Conservation (phyloP, 1,140 invertebrate species). For the Cyphomyrmex costatus region DNA sequence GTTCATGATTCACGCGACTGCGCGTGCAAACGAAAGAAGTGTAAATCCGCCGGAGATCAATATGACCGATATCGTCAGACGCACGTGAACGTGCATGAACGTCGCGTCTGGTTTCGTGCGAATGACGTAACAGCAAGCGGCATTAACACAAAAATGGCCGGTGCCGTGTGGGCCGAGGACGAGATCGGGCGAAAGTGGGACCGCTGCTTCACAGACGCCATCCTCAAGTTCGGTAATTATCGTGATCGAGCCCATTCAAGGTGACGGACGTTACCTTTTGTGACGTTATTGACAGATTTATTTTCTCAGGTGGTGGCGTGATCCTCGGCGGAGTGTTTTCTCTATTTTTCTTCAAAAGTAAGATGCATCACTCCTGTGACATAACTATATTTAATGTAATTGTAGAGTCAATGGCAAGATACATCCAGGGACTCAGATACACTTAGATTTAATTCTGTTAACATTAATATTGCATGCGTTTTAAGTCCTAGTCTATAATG, state of each 20-base stretch:
- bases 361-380: constrained; percentile 66
- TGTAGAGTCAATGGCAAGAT: not conserved
- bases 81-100: constrained; percentile 19
- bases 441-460: not conserved
- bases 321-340: constrained; percentile 90
- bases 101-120: not conserved
- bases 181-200: constrained; percentile 87
- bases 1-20: not conserved
- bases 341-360: constrained; percentile 89
- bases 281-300: constrained; percentile 1
- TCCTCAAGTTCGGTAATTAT: constrained; percentile 86
- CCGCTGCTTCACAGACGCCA: constrained; percentile 85
- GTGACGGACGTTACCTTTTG: no score
- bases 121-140: constrained; percentile 68
- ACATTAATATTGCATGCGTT: not conserved
- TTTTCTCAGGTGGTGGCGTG: constrained; percentile 89
- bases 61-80: not conserved
- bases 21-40: not conserved
- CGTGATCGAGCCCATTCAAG: no score
- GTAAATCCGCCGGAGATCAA: not conserved
- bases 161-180: constrained; percentile 82
- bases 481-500: no score
- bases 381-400: constrained; percentile 16
- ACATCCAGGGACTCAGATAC: not conserved
- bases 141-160: constrained; percentile 81